These are phyloP conservation scores for Pterostichus madidus DNA, from an alignment of 2,888 invertebrate species.

Conservation along the genomic window DNA sequence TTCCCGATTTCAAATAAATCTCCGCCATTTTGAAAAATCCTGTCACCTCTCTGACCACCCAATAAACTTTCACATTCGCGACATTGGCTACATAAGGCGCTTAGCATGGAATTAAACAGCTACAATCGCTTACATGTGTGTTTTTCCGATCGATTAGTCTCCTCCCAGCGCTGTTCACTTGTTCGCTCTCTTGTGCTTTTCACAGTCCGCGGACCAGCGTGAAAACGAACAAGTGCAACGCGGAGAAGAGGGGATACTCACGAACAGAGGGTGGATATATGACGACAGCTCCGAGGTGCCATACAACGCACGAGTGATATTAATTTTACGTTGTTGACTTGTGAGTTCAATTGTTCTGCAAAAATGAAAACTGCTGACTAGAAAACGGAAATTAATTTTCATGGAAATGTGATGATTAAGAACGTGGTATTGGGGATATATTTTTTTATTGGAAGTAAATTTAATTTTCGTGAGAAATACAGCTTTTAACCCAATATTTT, in stretches of 20 bases:
- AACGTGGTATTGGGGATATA: not conserved
- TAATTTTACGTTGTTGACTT: slow-evolving; percentile 59
- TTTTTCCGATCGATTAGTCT: slow-evolving; percentile 6
- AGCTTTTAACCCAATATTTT: not conserved
- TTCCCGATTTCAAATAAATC: no score
- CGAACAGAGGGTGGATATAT: not conserved
- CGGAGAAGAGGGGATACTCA: no score
- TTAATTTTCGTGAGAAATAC: not conserved
- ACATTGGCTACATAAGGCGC: not conserved
- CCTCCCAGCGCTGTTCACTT: not conserved
- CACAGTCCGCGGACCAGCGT: not conserved
- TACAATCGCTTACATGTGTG: slow-evolving; percentile 10
- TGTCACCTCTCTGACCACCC: not conserved
- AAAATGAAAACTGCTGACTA: slow-evolving; percentile 48
- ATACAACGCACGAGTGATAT: slow-evolving; percentile 33
- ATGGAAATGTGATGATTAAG: not conserved
- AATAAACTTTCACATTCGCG: not conserved
- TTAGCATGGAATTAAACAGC: slow-evolving; percentile 11
- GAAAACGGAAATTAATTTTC: slow-evolving; percentile 51
- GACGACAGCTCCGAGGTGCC: not conserved
- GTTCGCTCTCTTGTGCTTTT: slow-evolving; percentile 8
- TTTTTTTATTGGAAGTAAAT: slow-evolving; percentile 18
- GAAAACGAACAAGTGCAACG: not conserved
- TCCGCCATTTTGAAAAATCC: no score
- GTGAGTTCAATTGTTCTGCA: slow-evolving; percentile 52